phyloP scores from a whole-genome alignment of 2,113 vertebrate species.

The Pituophis catenifer region DNA sequence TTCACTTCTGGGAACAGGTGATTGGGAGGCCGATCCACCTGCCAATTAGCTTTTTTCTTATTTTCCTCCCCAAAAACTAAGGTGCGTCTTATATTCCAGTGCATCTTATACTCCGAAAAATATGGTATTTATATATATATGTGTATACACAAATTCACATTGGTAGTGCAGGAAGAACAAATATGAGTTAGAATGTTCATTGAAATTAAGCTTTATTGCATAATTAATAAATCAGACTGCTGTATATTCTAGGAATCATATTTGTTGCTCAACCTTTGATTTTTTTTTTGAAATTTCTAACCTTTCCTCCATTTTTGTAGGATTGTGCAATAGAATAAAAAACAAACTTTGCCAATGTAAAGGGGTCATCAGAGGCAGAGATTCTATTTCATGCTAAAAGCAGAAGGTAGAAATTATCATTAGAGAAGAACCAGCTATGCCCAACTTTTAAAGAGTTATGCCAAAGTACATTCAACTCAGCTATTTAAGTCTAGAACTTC shows the following conservation, averaged over 20 bases:
- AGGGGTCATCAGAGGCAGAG: constrained; percentile 27
- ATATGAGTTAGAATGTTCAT: neutral
- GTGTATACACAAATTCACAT: neutral
- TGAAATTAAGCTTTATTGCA: constrained; percentile 42
- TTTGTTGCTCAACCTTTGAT: constrained; percentile 13
- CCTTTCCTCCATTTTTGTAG: neutral
- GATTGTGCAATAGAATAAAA: constrained; percentile 15
- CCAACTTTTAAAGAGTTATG: neutral
- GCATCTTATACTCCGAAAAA: too few relatives aligned
- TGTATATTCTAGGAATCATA: constrained; percentile 17
- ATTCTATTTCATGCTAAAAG: constrained; percentile 15
- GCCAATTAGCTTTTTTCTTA: too few relatives aligned
- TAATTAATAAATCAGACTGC: constrained; percentile 40
- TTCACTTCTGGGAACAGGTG: too few relatives aligned
- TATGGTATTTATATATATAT: neutral
- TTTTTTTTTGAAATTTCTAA: neutral
- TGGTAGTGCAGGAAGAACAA: constrained; percentile 26
- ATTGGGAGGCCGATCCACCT: too few relatives aligned
- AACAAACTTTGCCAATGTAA: constrained; percentile 21
- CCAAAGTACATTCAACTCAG: neutral
- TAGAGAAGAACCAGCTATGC: constrained; percentile 2
- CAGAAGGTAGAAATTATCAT: neutral
- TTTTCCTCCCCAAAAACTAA: too few relatives aligned
- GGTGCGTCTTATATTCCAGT: too few relatives aligned
- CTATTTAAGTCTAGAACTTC: neutral